Evolutionary conservation across 2,113 vertebrate genomes (phyloP).

Genomic region (Azemiops feae): DNA sequence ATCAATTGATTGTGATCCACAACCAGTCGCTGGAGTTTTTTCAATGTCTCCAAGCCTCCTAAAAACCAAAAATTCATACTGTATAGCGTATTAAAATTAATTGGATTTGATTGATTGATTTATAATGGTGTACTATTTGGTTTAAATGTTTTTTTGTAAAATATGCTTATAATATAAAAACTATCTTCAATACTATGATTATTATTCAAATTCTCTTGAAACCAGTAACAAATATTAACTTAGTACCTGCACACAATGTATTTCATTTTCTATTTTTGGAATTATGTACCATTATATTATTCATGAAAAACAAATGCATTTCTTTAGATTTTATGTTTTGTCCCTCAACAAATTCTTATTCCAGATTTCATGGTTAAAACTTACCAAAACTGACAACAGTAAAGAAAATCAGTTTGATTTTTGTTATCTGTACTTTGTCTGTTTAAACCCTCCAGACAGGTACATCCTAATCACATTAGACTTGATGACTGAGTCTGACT

Average conservation of each 20-base stretch:
- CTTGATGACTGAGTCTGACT: neutral
- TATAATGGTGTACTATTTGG: neutral
- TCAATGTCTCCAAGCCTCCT: slow-evolving; percentile 85
- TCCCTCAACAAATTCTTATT: neutral
- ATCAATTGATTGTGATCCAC: slow-evolving; percentile 92
- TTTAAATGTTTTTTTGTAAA: neutral
- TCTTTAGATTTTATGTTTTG: neutral
- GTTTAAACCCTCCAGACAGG: neutral
- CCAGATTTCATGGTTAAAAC: neutral
- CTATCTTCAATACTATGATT: neutral
- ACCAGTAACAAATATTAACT: neutral
- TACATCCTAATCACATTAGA: neutral
- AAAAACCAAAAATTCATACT: slow-evolving; percentile 40
- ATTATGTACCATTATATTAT: neutral
- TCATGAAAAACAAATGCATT: neutral
- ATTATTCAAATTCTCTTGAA: neutral
- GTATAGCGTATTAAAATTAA: neutral
- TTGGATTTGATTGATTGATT: neutral
- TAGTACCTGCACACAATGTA: neutral
- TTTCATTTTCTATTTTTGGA: neutral
- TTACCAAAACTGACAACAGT: neutral
- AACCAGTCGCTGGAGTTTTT: slow-evolving; percentile 79
- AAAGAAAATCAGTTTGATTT: neutral
- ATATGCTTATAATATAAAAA: neutral
- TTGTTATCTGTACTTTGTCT: neutral